Conservation (phyloP, 2,888 invertebrate genomes). For the Hofmannophila pseudospretella region DNA sequence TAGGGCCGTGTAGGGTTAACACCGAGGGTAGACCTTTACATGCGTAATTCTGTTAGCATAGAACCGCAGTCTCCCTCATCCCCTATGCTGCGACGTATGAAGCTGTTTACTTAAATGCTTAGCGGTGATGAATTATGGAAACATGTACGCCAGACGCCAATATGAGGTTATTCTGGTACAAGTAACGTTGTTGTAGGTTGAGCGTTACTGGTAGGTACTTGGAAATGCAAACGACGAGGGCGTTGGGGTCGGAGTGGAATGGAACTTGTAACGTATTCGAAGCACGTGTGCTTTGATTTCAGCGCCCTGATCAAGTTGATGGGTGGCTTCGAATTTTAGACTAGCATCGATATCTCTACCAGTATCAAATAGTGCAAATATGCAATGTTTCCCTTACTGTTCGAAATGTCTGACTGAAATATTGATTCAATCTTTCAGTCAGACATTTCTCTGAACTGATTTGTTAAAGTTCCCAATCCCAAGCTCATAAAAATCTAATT, state of each 20-base stretch:
- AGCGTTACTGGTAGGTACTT: constrained; percentile 17
- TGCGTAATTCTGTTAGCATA: constrained; percentile 18
- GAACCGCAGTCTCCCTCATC: constrained; percentile 20
- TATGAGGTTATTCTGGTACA: constrained; percentile 7
- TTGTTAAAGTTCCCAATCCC: no score
- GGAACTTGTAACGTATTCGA: constrained; percentile 31
- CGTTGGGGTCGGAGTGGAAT: constrained; percentile 14
- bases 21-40: constrained; percentile 11
- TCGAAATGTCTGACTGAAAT: no score
- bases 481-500: no score
- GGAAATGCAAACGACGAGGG: constrained; percentile 41
- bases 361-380: no score
- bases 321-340: constrained; percentile 35
- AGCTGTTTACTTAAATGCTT: constrained; percentile 29
- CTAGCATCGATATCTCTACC: constrained; percentile 6
- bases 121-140: constrained; percentile 33
- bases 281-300: constrained; percentile 58
- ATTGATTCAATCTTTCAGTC: no score
- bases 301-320: constrained; percentile 46
- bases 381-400: no score
- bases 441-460: no score
- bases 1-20: constrained; percentile 11
- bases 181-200: constrained; percentile 10
- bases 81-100: constrained; percentile 25
- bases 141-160: constrained; percentile 16